Base-by-base conservation (phyloP, 2,113 vertebrate species). In the Gobio gobio region DNA sequence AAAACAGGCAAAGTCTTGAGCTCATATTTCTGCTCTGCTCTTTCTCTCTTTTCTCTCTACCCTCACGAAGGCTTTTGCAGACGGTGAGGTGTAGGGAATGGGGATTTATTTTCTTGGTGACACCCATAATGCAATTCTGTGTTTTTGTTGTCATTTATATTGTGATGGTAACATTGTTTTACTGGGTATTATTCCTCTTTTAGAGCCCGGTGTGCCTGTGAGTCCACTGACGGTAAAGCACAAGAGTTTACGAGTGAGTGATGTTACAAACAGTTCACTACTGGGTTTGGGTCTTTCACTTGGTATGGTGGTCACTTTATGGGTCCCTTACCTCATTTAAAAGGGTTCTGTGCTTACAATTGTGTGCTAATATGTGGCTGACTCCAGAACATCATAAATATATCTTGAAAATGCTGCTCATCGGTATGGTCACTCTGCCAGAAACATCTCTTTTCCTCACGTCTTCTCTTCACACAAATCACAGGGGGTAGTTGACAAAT, bases 231-330 rank as follows among this genome's bases (percentile, higher is more conserved):
- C 86, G 86, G 83, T 90, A 88, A 94, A 91, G 88, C 26, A 82
- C 81, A 94, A 90, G 91, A 92, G 93, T 86, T 81, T n/a, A 14
- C 92, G 91, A 93, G 93, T 95, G 93, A 95, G 94, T 95, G 90
- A 91, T 89, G 88, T 88, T 88, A 88, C 86, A 83, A 89, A 89
- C 84, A n/a, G 8, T 80, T 47, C 66, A 24, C 68, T 78, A 43
- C 6, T 61, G 83, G 78, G 83, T 12, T 51, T 58, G 49, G 54
- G 26, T 33, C 10, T 51, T 43, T 82, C 56, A 26, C 43, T 56
- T 59, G 24, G 4, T 86, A 54, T 29, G 68, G 45, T 81, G 49
- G 54, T 64, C 29, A 40, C 64, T 85, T 83, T 64, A 73, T 54
- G 18, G 63, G 29, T 75, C 36, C 47, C 58, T 45, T 47, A 18